Evolutionary conservation across 2,797 vertebrate species (phyloP), one percentile per base, ranked within the genome.

Genomic region (Miichthys miiuy): DNA sequence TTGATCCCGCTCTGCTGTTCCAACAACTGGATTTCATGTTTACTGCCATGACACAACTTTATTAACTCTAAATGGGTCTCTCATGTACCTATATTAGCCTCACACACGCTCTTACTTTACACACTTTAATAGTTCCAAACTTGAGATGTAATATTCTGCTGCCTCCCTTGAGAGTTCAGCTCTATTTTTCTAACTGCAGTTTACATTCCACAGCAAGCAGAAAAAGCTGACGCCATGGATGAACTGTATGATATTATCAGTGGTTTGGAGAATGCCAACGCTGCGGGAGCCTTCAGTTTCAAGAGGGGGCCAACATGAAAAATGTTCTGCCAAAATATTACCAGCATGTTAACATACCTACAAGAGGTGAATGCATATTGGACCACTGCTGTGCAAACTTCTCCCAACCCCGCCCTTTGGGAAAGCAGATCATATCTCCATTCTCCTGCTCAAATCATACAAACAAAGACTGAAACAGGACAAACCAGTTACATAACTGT

Each of bases 351-450:
- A 63, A 70, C 75, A 80, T 77, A 72, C 68, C 52, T 47, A 66
- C 1, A 10, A 11, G n/a, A 66, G 30, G 38, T 81, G 74, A 78
- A 75, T 58, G 61, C 66, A 78, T 38, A 47, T 47, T 48, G 58
- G 55, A 75, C 38, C 30, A 27, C 58, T 79, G 56, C 66, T 69
- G 4, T 44, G 38, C 50, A 62, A 69, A 38, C 61, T 30, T 72
- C 13, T 72, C 79, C 70, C 63, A 47, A 1, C 72, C 66, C 61
- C 34, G 68, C 87, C 74, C 82, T 82, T 83, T 83, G 70, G 84
- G 75, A 88, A 75, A 75, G 27, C 57, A 81, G 89, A 90, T 91
- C 72, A 73, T 87, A 87, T 89, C 80, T 86, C 72, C 47, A 64
- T 66, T 85, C 61, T 81, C 25, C 46, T 7, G 63, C 70, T 81